Base-by-base conservation (phyloP, 2,797 vertebrate genomes). In the Echeneis naucrates region DNA sequence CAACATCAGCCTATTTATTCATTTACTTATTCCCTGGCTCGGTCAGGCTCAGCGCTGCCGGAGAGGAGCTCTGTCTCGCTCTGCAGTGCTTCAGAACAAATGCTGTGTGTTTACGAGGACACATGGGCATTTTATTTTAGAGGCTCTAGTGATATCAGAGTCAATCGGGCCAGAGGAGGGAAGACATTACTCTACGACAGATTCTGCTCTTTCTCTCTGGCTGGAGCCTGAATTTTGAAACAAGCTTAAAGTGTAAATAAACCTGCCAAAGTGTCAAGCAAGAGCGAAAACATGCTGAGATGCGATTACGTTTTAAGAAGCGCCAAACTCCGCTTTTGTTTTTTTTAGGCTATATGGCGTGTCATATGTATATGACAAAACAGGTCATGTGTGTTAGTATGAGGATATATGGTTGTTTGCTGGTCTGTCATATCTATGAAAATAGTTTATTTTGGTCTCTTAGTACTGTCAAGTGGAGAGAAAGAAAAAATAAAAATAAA, bases 1-100 rank as follows among this genome's bases (percentile, higher is more conserved):
- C 91, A 86, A 88, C 91, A 93, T 92, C 89, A 90, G 86, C 87
- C 92, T 90, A 93, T 94, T 94, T 93, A 93, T 94, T 93, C 90
- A 93, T 93, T 92, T 92, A 92, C 90, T 92, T 93, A 93, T 92
- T 91, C 88, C 83, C 88, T 44, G 84, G 86, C 83, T 84, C 69
- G 33, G 85, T 76, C 64, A 74, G 84, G 87, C 85, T 86, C 73
- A 55, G 85, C 60, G 80, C 78, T 78, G 84, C 78, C 23, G 56
- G 61, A 82, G 87, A 87, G 80, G 74, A 81, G 89, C 78, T 86
- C 47, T 33, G 72, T 80, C 72, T 47, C 33, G 26, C 82, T 86
- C 87, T 68, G 77, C 72, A 76, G 87, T 81, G 83, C 86, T 84
- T 88, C 87, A 77, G 78, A 88, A 91, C 87, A 88, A 93, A 92